Base-by-base conservation (phyloP, 2,113 vertebrate species). In the Pomatostomus ruficeps region DNA sequence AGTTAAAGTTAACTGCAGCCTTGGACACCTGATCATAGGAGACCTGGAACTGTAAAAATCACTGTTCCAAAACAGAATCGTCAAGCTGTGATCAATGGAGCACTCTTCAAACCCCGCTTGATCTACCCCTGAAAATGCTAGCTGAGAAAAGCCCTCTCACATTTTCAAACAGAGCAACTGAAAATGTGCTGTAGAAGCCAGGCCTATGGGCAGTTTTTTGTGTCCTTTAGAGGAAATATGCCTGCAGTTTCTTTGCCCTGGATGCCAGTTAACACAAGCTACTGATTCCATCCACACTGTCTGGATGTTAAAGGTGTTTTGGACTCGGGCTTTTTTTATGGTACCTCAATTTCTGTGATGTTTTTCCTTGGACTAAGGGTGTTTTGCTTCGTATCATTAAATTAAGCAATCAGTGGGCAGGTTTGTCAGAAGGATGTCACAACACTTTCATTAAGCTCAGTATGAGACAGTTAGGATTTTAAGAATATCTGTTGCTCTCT, bases 31-130 rank as follows among this genome's bases (percentile, higher is more conserved):
- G 90, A 95, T 90, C 72, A 9, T 61, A 78, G 12, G 71, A 82
- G 67, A 74, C 85, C 16, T 58, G 67, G 74, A 95, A 92, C 88
- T 89, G 59, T 94, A 79, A 96, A 96, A 93, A 81, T 95, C 24
- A 20, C 14, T 90, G 80, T 84, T 93, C 88, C 81, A 89, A 88
- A 96, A 52, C 42, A 79, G 65, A 94, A 95, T 83, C 36, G 68
- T 66, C 0, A 3, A 91, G 51, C 70, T 82, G 35, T 74, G 51
- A 96, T 95, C 88, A 94, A 62, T 75, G 77, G 45, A 88, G 33
- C 48, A 91, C 38, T 93, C 74, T 94, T 92, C 58, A 83, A 68
- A 54, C 31, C 45, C 81, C 85, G 85, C 59, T 51, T 93, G 49
- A 14, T 81, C 16, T 46, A 19, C 8, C 28, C 43, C n/a, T 36